Conservation (phyloP, 2,888 invertebrate genomes). For the Latrodectus hesperus region DNA sequence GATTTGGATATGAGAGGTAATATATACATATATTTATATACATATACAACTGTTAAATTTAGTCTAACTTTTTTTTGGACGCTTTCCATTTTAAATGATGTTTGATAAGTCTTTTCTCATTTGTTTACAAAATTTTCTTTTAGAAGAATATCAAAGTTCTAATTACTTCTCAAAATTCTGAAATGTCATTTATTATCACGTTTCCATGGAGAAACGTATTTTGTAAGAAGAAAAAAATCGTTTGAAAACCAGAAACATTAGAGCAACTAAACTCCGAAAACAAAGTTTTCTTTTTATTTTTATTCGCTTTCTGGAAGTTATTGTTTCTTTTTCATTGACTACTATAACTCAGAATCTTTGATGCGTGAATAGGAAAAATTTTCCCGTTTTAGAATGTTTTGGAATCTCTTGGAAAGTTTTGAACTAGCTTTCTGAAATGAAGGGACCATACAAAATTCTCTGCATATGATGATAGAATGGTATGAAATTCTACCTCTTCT, state of each 20-base stretch:
- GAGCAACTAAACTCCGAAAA: slow-evolving; percentile 61
- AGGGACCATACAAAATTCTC: slow-evolving; percentile 10
- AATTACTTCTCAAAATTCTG: slow-evolving; percentile 42
- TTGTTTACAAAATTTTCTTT: no score
- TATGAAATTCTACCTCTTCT: no score
- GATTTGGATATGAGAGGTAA: no score
- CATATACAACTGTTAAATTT: no score
- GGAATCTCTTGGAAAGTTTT: slow-evolving; percentile 43
- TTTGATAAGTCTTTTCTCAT: no score
- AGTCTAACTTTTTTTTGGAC: no score
- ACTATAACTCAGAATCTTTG: slow-evolving; percentile 65
- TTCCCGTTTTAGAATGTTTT: slow-evolving; percentile 56
- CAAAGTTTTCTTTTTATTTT: slow-evolving; percentile 64
- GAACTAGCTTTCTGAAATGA: slow-evolving; percentile 8
- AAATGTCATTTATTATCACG: slow-evolving; percentile 49
- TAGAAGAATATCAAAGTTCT: slow-evolving; percentile 27
- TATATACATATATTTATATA: no score
- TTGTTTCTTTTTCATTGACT: slow-evolving; percentile 69
- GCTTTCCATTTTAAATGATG: no score
- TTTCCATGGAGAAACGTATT: slow-evolving; percentile 14
- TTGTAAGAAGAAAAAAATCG: not conserved
- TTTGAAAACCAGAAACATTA: slow-evolving; percentile 15
- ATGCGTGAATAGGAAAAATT: slow-evolving; percentile 63
- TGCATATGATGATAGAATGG: no score
- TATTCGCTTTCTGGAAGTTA: slow-evolving; percentile 59